Percentiles rank a stretch among this genome's conserved stretches.
Conservation (phyloP, 1,140 invertebrate species). For the Drosophila albomicans region DNA sequence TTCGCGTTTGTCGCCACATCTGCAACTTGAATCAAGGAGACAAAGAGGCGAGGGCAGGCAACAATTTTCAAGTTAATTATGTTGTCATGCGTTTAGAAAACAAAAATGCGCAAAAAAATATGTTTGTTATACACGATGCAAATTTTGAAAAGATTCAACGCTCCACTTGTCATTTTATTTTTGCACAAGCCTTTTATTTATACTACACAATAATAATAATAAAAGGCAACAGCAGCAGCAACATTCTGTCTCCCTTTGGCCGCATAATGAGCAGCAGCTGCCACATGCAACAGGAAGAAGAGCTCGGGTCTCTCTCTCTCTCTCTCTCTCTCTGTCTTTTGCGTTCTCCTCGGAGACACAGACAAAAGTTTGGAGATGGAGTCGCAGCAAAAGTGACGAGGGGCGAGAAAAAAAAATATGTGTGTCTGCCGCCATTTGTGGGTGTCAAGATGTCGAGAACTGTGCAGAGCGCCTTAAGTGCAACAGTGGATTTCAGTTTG, state of each 20-base stretch:
- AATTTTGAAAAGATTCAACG: conserved; percentile 7
- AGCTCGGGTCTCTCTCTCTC: background rate
- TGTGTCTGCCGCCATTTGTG: conserved; percentile 69
- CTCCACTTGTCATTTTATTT: conserved; percentile 47
- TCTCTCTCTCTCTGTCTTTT: no score
- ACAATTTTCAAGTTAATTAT: conserved; percentile 70
- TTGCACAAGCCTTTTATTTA: conserved; percentile 48
- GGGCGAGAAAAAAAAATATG: conserved; percentile 10
- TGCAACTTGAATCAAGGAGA: conserved; percentile 5
- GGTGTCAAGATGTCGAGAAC: conserved; percentile 75
- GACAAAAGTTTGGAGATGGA: conserved; percentile 21
- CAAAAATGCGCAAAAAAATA: conserved; percentile 38
- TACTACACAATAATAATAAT: conserved; percentile 21
- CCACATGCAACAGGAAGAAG: conserved; percentile 70
- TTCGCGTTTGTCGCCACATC: conserved; percentile 22
- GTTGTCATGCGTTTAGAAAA: conserved; percentile 66
- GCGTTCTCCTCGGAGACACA: background rate
- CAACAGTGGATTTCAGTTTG: conserved; percentile 78
- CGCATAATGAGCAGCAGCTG: conserved; percentile 74
- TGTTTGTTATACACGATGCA: conserved; percentile 11
- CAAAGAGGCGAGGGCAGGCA: conserved; percentile 2
- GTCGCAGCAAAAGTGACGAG: conserved; percentile 14
- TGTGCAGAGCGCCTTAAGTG: conserved; percentile 49
- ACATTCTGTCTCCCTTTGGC: conserved; percentile 44
- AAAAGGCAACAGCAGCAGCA: conserved; percentile 20